Percentiles rank a stretch among this genome's conserved stretches.
Conservation (phyloP, 2,888 invertebrate genomes). For the Andrena hattorfiana region DNA sequence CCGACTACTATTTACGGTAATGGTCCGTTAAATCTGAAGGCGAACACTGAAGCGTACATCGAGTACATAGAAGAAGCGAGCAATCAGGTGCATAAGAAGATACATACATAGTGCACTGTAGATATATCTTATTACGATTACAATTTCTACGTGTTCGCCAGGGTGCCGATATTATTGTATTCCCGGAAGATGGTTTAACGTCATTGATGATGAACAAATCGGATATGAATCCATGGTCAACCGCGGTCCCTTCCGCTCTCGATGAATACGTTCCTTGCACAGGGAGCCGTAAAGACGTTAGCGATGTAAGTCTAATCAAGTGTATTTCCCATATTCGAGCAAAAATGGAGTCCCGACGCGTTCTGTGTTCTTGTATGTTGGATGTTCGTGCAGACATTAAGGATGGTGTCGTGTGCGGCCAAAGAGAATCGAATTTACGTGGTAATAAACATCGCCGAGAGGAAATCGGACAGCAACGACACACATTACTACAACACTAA, state of each 20-base stretch:
- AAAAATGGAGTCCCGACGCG: background rate
- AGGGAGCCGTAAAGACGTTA: slow-evolving; percentile 47
- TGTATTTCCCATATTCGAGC: background rate
- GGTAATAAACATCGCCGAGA: slow-evolving; percentile 86
- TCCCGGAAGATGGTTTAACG: slow-evolving; percentile 86
- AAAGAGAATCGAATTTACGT: slow-evolving; percentile 84
- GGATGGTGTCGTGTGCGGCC: slow-evolving; percentile 85
- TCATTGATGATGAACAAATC: slow-evolving; percentile 74
- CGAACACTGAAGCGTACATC: slow-evolving; percentile 64
- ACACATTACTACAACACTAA: slow-evolving; percentile 86
- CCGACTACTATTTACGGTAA: slow-evolving; percentile 43
- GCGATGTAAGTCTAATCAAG: slow-evolving; percentile 32
- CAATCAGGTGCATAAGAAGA: slow-evolving; percentile 58
- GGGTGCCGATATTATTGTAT: slow-evolving; percentile 87
- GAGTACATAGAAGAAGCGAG: slow-evolving; percentile 68
- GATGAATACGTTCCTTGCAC: slow-evolving; percentile 73
- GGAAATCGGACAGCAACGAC: slow-evolving; percentile 5
- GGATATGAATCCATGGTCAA: slow-evolving; percentile 69
- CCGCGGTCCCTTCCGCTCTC: slow-evolving; percentile 69
- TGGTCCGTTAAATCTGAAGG: slow-evolving; percentile 31
- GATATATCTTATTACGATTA: background rate
- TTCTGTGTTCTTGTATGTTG: no score
- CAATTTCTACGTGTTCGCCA: slow-evolving; percentile 68
- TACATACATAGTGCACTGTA: background rate
- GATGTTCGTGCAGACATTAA: slow-evolving; percentile 77